Conservation (phyloP, 2,113 vertebrate species). For the Microcebus lehilahytsara region DNA sequence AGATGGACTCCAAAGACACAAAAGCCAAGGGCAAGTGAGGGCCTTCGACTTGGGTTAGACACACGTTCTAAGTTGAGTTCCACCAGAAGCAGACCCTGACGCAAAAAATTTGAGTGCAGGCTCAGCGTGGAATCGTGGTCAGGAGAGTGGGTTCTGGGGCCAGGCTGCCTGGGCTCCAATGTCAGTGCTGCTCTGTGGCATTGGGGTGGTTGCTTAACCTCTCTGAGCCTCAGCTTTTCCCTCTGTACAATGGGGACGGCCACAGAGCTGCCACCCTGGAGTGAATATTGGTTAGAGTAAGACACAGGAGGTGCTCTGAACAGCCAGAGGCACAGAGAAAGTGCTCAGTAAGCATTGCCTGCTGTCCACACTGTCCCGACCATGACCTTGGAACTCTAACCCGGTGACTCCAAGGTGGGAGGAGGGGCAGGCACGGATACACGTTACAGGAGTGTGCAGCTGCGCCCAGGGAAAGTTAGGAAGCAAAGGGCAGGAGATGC, state of each 20-base stretch:
- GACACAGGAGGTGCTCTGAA: background rate
- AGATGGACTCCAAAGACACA: background rate
- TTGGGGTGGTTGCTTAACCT: background rate
- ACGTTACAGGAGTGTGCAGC: rapidly evolving
- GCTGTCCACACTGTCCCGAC: rapidly evolving
- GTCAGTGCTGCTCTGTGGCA: rapidly evolving
- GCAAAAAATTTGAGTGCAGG: background rate
- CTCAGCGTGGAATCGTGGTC: background rate
- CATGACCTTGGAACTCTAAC: background rate
- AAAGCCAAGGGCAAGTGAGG: background rate
- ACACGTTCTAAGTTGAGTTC: background rate
- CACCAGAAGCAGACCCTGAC: background rate
- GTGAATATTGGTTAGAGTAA: rapidly evolving
- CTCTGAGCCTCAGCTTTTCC: background rate
- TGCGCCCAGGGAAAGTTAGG: background rate
- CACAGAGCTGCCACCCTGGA: background rate
- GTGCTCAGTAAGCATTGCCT: rapidly evolving
- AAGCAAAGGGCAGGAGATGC: no score
- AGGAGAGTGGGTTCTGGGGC: background rate
- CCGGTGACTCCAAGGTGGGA: no score
- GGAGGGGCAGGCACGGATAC: rapidly evolving
- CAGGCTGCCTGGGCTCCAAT: background rate
- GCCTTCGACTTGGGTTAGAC: background rate
- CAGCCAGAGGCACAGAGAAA: background rate
- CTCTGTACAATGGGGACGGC: background rate